Conservation (phyloP, 2,113 vertebrate genomes). For the Rhagologus leucostigma region DNA sequence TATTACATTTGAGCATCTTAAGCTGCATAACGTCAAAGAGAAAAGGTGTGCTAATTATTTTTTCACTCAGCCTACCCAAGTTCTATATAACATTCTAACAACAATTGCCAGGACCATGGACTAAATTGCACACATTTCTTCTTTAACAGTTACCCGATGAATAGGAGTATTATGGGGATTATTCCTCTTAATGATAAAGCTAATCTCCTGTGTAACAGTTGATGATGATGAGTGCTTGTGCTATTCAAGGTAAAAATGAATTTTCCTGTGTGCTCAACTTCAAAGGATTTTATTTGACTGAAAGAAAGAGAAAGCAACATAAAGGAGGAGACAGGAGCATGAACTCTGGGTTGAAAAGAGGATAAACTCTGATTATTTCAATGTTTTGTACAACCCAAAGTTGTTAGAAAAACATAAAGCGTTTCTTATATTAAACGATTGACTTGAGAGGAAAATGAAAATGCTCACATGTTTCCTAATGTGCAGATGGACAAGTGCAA, state of each 20-base stretch:
- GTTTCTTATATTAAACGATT: constrained; percentile 39
- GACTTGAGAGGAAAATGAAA: constrained; percentile 21
- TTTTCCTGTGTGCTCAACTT: constrained; percentile 24
- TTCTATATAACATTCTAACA: neutral
- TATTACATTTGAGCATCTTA: neutral
- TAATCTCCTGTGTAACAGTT: constrained; percentile 65
- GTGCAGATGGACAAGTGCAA: constrained; percentile 40
- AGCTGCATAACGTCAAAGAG: neutral
- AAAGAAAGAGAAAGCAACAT: neutral
- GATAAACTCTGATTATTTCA: constrained; percentile 65
- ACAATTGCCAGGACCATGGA: neutral
- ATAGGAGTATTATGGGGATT: constrained; percentile 58
- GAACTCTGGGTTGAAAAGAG: constrained; percentile 40
- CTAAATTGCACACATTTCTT: constrained; percentile 42
- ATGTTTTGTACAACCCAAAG: constrained; percentile 22
- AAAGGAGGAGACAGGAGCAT: constrained; percentile 3
- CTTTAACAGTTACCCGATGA: constrained; percentile 64
- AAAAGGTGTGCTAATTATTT: neutral
- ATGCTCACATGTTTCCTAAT: neutral
- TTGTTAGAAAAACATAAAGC: constrained; percentile 54
- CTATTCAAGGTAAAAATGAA: constrained; percentile 52
- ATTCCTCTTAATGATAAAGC: constrained; percentile 53
- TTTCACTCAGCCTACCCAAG: neutral
- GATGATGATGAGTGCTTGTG: constrained; percentile 40
- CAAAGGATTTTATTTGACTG: neutral